Evolutionary conservation across 1,140 invertebrate species (phyloP), one percentile per base, ranked within the genome.

Genomic region (Solenopsis invicta): DNA sequence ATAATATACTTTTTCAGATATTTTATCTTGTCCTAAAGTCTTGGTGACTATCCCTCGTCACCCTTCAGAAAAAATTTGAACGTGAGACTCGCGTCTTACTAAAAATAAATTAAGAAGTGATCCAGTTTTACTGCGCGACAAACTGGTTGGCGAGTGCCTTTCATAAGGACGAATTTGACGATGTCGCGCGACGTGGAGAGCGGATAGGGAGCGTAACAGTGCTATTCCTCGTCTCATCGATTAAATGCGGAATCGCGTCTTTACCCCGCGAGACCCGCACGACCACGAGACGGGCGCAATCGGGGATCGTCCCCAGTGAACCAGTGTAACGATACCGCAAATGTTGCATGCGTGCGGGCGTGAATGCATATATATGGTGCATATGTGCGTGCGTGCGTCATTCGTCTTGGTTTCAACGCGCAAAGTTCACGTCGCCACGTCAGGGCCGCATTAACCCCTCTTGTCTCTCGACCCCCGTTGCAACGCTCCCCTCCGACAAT

Each of bases 241-340:
- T 77, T 37, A 16, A 16, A 77, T 12, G 41, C 41, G 37, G 74
- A 77, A 77, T 77, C 41, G 41, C 56, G 21, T 77, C 75, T 45
- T 62, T 37, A 62, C 56, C 41, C 41, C 41, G 21, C 59, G 41
- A 29, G 54, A 76, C 54, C 52, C 52, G 18, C 29, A 59, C 37
- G 21, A 76, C 37, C 34, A n/a, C 34, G 54, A 76, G 37, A 76
- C 54, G 21, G 34, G 9, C 16, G 54, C 74, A 45, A 24, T 61
- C 54, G 74, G 21, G 12, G 21, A 76, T 76, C 13, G 37, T 29
- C 16, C 56, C n/a, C 13, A 61, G 74, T 45, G 54, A 61, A 61
- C n/a, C 37, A 59, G 72, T 76, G 54, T 34, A 74, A 74, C 24
- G 72, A 54, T 54, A 75, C 72, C 72, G 72, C 72, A 59, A 76